Base-by-base conservation (phyloP, 2,113 vertebrate species). In the Oenanthe melanoleuca region DNA sequence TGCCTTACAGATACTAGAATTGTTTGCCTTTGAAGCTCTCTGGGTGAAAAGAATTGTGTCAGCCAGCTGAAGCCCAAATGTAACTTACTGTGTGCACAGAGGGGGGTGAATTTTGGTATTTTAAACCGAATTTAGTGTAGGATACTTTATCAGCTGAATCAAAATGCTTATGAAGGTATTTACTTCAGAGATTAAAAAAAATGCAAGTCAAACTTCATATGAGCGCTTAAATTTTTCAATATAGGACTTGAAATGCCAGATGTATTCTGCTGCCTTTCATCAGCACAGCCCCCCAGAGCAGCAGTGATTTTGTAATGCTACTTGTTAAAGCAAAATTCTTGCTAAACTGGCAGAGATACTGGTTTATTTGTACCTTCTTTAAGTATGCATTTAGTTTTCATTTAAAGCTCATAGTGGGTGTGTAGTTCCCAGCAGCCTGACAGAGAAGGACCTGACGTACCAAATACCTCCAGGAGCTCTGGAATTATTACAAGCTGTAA, bases 141-240 rank as follows among this genome's bases (percentile, higher is more conserved):
- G 75, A 34, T 47, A 18, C 19, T 70, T 63, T 21, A 74, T 52
- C 37, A 56, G 37, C 40, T 73, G 52, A 44, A 71, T 64, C 31
- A 66, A 63, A 80, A 86, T 63, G 34, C 47, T 8, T 40, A 14
- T 10, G 19, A 74, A 88, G 11, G 21, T 42, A 28, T 87, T 78
- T 44, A 57, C 40, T 86, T 73, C 45, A 56, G 64, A 86, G 61
- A 44, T 74, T 56, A 26, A 94, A 87, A 57, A 89, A 50, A 26
- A 28, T 0, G 6, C 10, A 9, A 56, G 15, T 45, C 34, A 38
- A 75, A 49, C 21, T 78, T 92, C 11, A 26, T 8, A 8, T 12
- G n/a, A 57, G 50, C 31, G 18, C 19, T 69, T 60, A 37, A 47
- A 64, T 56, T 66, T 81, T 95, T 80, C 52, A 25, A 1, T 11